Evolutionary conservation across 2,888 invertebrate genomes (phyloP), one percentile per base, ranked within the genome.

Genomic region (Linyphia triangularis): DNA sequence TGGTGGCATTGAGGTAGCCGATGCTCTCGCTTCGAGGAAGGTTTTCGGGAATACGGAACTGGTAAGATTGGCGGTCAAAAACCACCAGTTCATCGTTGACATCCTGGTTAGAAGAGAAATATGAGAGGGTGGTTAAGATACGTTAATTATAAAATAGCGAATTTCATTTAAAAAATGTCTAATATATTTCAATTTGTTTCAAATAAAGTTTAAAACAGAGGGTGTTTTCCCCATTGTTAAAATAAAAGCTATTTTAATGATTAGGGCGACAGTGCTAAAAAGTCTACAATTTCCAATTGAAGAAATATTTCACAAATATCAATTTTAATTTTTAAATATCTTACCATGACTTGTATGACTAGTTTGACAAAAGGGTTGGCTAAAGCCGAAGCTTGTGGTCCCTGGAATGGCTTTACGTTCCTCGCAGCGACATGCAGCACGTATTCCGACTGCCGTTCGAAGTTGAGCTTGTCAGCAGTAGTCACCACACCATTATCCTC

Each of bases 31-130:
- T 90, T 26, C 90, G 67, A 16, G 91, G 90, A 10, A 91, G 79
- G 63, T 91, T 91, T 75, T 91, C 91, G 9, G 90, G 85, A n/a
- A 91, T 90, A 26, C 89, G 65, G 67, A 91, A 91, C 7, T 91
- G 90, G 82, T 91, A 91, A 3, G 90, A 88, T 19, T 89, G 89
- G 19, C 91, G 90, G 37, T 91, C 91, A 73, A 91, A 91, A 1
- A 89, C 91, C 26, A 91, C 91, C n/a, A 91, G 65, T 70, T 90
- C 91, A 67, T 91, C 91, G 85, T 91, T 91, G 24, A 91, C 90
- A 86, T 91, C 91, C 85, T 91, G 59, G 1, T 51, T 16, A n/a
- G n/a, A n/a, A n/a, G n/a, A 51, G 16, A 51, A 40, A 40, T n/a
- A n/a, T n/a, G n/a, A n/a, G n/a, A n/a, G n/a, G n/a, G n/a, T n/a